Evolutionary conservation across 2,797 vertebrate genomes (phyloP).

Genomic region (Anabacerthia variegaticeps): DNA sequence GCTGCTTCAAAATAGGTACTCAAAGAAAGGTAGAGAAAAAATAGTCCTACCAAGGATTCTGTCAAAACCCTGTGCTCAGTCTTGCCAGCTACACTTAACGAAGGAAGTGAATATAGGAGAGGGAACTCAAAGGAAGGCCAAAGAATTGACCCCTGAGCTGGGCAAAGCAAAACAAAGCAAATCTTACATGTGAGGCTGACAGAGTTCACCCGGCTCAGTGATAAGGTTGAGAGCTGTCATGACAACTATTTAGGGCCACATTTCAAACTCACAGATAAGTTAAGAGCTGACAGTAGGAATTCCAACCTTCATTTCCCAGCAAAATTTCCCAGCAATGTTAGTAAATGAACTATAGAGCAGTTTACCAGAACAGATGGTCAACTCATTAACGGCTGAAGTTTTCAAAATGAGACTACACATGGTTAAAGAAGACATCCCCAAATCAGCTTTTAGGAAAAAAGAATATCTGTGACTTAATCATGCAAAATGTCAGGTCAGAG

Average conservation of each 20-base stretch:
- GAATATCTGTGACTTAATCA: neutral
- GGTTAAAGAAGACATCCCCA: neutral
- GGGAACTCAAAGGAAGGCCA: neutral
- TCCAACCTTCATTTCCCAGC: neutral
- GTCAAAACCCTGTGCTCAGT: neutral
- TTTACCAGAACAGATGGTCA: neutral
- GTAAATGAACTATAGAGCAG: neutral
- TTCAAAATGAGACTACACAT: neutral
- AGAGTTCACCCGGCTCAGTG: neutral
- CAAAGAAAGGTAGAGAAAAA: neutral
- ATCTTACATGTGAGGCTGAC: neutral
- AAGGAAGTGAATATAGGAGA: neutral
- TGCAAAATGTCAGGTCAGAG: neutral
- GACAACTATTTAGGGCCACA: neutral
- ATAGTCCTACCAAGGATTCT: neutral
- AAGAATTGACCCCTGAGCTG: neutral
- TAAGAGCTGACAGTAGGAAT: neutral
- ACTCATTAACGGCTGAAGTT: neutral
- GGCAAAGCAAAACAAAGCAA: constrained; percentile 28
- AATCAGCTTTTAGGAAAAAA: neutral
- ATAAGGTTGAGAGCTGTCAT: neutral
- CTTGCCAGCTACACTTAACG: neutral
- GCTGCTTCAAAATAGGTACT: neutral
- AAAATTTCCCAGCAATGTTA: neutral
- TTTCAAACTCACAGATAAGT: neutral